Conservation (phyloP, 2,797 vertebrate genomes). For the Macroramphosus scolopax region DNA sequence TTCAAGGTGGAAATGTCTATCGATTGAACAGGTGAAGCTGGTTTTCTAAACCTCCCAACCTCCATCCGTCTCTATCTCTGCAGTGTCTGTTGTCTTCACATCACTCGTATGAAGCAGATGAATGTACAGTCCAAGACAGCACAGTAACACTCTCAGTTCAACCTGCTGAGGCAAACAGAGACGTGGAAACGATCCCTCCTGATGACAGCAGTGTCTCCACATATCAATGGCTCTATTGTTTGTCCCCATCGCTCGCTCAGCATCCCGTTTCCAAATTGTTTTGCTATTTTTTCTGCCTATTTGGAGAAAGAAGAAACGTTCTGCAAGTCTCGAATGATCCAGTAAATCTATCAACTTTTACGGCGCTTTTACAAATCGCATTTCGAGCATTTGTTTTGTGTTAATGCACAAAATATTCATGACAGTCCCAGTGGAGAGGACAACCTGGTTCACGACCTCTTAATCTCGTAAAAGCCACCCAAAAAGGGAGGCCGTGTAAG, state of each 20-base stretch:
- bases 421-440: conserved; percentile 10
- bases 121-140: background rate
- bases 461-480: conserved; percentile 41
- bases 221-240: conserved; percentile 1
- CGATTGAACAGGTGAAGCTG: too few species aligned
- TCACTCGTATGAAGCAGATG: background rate
- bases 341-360: conserved; percentile 22
- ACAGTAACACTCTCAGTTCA: background rate
- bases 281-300: too few species aligned
- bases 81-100: too few species aligned
- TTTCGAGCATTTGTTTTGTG: conserved; percentile 1
- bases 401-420: conserved; percentile 9
- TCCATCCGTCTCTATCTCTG: conserved; percentile 33
- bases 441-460: conserved; percentile 1
- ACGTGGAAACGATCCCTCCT: conserved; percentile 36
- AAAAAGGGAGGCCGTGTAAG: too few species aligned
- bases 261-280: background rate
- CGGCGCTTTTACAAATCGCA: conserved; percentile 2
- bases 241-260: background rate
- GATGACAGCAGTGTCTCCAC: conserved; percentile 1
- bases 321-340: conserved; percentile 2
- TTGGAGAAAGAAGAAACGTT: background rate
- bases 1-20: too few species aligned
- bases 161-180: conserved; percentile 20
- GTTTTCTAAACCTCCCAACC: too few species aligned